Percentiles rank a stretch among this genome's conserved stretches.
phyloP scores from a whole-genome alignment of 2,113 vertebrate species.

The Bombycilla garrulus region DNA sequence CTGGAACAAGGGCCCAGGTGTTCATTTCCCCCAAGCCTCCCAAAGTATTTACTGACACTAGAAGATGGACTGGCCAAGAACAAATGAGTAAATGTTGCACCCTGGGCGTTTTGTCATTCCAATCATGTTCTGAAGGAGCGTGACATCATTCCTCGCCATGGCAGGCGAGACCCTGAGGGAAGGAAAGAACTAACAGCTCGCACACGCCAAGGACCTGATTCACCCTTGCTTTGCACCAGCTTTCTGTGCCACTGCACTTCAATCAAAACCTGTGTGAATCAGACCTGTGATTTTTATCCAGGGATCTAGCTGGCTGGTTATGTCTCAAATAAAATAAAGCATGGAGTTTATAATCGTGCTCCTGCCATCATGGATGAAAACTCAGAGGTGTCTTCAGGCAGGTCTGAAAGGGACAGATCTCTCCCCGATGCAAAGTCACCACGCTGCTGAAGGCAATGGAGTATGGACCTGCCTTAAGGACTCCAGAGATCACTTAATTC shows the following conservation, averaged over 20 bases:
- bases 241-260: neutral
- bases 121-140: neutral
- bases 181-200: neutral
- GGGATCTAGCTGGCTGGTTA: neutral
- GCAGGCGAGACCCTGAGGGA: neutral
- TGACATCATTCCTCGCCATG: neutral
- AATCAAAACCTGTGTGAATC: neutral
- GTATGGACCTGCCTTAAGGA: neutral
- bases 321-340: neutral
- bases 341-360: neutral
- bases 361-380: neutral
- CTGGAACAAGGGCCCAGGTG: neutral
- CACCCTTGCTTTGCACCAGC: neutral
- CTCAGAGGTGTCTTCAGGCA: neutral
- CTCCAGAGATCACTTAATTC: neutral
- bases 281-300: neutral
- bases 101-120: neutral
- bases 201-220: neutral
- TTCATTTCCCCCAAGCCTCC: neutral
- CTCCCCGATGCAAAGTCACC: neutral
- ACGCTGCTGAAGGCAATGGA: rapidly evolving
- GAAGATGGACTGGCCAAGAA: neutral
- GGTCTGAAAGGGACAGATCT: neutral
- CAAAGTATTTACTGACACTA: neutral
- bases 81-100: neutral